Base-by-base conservation (phyloP, 2,113 vertebrate genomes). In the Lasiurus borealis region DNA sequence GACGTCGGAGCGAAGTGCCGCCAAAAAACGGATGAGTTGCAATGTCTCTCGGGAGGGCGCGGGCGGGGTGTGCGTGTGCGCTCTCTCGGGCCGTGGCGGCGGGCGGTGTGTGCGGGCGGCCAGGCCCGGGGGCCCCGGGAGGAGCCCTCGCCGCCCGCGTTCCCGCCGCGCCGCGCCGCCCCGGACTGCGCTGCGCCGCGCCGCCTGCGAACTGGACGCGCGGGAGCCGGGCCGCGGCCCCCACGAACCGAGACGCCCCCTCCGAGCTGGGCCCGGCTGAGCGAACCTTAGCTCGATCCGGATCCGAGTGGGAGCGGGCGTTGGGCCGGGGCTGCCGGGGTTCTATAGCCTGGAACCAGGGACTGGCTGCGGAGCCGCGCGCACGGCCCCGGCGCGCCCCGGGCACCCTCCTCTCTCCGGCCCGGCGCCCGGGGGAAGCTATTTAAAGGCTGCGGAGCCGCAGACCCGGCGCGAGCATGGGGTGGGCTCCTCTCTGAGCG, bases 1-100 rank as follows among this genome's bases (percentile, higher is more conserved):
- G 88, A 96, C 73, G 80, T 93, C 87, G 95, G 95, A 94, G 87
- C 78, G 85, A 97, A 98, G 98, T 98, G 98, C 97, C 98, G 98
- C 97, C 76, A 90, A 96, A 94, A 97, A 97, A 98, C 98, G 99
- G 99, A 99, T 99, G 98, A 98, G 99, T 99, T 99, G 99, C 99
- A 98, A 98, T 98, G 97, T 98, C 98, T 98, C 98, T 98, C 96
- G 98, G 99, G 99, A 99, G 99, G 98, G 99, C 99, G 99, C 98
- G 99, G 99, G 98, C 98, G 99, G 97, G 98, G 98, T 98, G 98
- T 98, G 98, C 98, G 98, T 98, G 98, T 98, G 99, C 98, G 99
- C 98, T 98, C 98, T 98, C 99, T 98, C 97, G 99, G 99, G 98
- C 98, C 99, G 10, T 23, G 50, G 82, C 9, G 25, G 50, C 50